phyloP scores from a whole-genome alignment of 2,113 vertebrate species.

The Halcyon malimbica region DNA sequence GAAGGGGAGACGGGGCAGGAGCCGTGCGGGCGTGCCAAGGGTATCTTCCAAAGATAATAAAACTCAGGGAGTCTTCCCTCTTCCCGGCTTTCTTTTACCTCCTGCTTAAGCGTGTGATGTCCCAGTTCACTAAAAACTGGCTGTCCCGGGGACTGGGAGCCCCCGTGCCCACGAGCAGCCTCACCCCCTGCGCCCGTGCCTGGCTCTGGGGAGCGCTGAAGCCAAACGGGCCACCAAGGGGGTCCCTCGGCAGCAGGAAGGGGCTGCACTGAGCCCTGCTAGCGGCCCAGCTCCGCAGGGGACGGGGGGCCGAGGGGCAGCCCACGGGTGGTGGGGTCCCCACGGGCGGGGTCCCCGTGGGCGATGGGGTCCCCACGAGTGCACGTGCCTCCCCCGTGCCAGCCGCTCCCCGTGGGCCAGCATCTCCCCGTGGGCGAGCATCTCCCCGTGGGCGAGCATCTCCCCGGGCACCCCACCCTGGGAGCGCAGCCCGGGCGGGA shows the following conservation, averaged over 20 bases:
- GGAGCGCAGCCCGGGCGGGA: neutral
- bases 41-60: conserved; percentile 14
- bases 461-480: neutral
- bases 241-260: neutral
- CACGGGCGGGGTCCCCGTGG: accelerated
- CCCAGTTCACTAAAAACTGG: neutral
- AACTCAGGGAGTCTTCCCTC: neutral
- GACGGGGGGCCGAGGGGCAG: neutral
- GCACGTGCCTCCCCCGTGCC: neutral
- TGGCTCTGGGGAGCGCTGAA: neutral
- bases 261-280: neutral
- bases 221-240: accelerated
- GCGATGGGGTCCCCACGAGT: accelerated
- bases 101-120: neutral
- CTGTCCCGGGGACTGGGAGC: neutral
- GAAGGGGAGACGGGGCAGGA: neutral
- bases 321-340: too few species aligned
- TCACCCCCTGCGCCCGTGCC: accelerated
- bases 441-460: accelerated
- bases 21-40: accelerated
- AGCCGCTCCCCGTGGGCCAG: accelerated
- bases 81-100: neutral
- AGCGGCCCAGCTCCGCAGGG: neutral
- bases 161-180: neutral
- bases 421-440: accelerated